phyloP scores from a whole-genome alignment of 2,113 vertebrate genomes.

The Hirundichthys speculiger region DNA sequence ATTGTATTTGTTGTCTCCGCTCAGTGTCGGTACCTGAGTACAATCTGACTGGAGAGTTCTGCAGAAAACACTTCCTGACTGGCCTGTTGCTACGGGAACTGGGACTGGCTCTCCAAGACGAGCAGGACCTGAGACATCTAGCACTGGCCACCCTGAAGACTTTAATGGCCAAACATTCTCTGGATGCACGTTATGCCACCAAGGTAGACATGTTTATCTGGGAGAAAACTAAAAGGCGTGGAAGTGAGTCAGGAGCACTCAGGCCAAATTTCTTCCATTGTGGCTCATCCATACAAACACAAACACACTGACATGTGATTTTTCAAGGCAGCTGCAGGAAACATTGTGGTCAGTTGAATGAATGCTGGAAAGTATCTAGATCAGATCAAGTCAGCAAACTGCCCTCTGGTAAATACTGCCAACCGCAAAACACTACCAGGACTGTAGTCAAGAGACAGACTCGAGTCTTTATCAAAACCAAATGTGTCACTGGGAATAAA shows the following conservation, averaged over 20 bases:
- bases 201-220: slow-evolving; percentile 81
- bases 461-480: slow-evolving; percentile 3
- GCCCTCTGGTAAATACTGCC: slow-evolving; percentile 29
- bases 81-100: slow-evolving; percentile 93
- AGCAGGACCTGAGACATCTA: slow-evolving; percentile 94
- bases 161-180: slow-evolving; percentile 96
- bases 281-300: slow-evolving; percentile 48
- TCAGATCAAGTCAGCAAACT: slow-evolving; percentile 42
- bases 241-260: slow-evolving; percentile 35
- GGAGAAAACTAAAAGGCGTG: slow-evolving; percentile 16
- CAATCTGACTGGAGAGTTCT: slow-evolving; percentile 96
- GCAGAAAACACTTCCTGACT: slow-evolving; percentile 96
- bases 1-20: slow-evolving; percentile 10
- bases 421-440: slow-evolving; percentile 41
- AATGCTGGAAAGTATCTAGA: slow-evolving; percentile 44
- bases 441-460: slow-evolving; percentile 5
- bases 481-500: slow-evolving; percentile 24
- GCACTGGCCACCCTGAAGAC: slow-evolving; percentile 94
- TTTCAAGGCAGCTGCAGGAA: slow-evolving; percentile 43
- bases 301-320: slow-evolving; percentile 30
- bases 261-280: slow-evolving; percentile 33
- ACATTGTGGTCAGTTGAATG: slow-evolving; percentile 25
- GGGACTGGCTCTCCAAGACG: slow-evolving; percentile 95
- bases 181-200: slow-evolving; percentile 91
- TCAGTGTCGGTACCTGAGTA: slow-evolving; percentile 92